A percentile compares a stretch with the other conserved stretches of the same genome.
Conservation (phyloP, 2,888 invertebrate species). For the Scrobipalpa atriplicella region DNA sequence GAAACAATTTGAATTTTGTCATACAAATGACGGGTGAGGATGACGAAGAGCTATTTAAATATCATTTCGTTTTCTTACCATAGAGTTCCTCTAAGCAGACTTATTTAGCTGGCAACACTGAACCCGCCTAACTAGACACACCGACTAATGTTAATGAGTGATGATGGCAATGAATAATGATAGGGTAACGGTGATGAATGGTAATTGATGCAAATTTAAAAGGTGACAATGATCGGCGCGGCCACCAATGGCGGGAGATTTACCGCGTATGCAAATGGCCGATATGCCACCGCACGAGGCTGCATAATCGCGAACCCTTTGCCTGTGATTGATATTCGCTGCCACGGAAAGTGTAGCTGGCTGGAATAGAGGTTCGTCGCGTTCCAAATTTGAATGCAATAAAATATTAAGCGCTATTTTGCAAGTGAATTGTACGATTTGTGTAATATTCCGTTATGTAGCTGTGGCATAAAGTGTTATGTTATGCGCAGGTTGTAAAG, state of each 20-base stretch:
- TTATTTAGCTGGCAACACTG: constrained; percentile 18
- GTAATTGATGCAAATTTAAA: constrained; percentile 79
- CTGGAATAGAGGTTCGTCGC: too few species aligned
- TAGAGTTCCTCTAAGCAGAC: too few species aligned
- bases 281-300: constrained; percentile 72
- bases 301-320: constrained; percentile 66
- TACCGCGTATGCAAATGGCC: constrained; percentile 66
- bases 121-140: constrained; percentile 56
- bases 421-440: too few species aligned
- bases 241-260: constrained; percentile 70
- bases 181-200: constrained; percentile 51
- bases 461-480: too few species aligned
- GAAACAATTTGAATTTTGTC: too few species aligned
- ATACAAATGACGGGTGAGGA: too few species aligned
- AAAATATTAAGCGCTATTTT: too few species aligned
- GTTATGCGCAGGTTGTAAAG: too few species aligned
- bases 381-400: too few species aligned
- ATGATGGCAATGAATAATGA: constrained; percentile 49
- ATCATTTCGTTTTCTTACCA: too few species aligned
- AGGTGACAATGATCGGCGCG: constrained; percentile 77
- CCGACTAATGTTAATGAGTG: constrained; percentile 42
- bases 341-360: constrained; percentile 32
- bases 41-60: too few species aligned
- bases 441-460: too few species aligned
- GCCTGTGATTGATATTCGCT: constrained; percentile 65